A percentile compares a stretch with the other conserved stretches of the same genome.
Conservation (phyloP, 2,113 vertebrate genomes). For the Corythaixoides concolor region DNA sequence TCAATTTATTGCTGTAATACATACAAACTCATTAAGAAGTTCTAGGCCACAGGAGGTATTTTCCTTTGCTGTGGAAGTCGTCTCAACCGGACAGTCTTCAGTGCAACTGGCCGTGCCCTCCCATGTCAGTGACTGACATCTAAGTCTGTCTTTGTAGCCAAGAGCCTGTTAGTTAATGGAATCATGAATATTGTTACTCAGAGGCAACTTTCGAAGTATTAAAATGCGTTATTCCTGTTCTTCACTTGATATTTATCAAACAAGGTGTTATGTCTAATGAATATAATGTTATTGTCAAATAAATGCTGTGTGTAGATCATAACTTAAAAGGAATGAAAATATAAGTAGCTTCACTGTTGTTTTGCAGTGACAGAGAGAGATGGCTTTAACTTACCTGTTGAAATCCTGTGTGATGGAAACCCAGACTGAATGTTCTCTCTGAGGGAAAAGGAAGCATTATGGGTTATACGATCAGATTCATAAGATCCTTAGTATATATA, state of each 20-base stretch:
- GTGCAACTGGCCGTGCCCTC: conserved; percentile 21
- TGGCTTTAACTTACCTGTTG: conserved; percentile 34
- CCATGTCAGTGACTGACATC: conserved; percentile 30
- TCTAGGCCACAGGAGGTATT: conserved; percentile 1
- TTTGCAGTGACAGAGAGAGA: conserved; percentile 13
- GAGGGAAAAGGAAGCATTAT: background rate
- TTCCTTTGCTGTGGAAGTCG: conserved; percentile 9
- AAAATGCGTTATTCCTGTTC: conserved; percentile 25
- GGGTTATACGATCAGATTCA: conserved; percentile 14
- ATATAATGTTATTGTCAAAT: background rate
- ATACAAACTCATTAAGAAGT: conserved; percentile 24
- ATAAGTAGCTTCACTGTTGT: conserved; percentile 12
- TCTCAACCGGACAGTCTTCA: conserved; percentile 23
- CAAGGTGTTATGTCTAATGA: conserved; percentile 38
- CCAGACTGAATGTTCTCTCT: background rate
- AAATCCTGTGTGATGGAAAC: conserved; percentile 16
- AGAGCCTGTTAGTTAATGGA: conserved; percentile 52
- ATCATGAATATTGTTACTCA: conserved; percentile 24
- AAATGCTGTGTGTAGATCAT: conserved; percentile 25
- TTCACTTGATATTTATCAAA: conserved; percentile 51
- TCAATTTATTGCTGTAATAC: conserved; percentile 4
- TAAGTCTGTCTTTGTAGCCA: conserved; percentile 28
- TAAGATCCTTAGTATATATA: background rate
- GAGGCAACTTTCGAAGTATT: conserved; percentile 7
- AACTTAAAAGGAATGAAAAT: conserved; percentile 46